A percentile compares a stretch with the other conserved stretches of the same genome.
Conservation (phyloP, 2,888 invertebrate species). For the Cecidostiba fungosa region DNA sequence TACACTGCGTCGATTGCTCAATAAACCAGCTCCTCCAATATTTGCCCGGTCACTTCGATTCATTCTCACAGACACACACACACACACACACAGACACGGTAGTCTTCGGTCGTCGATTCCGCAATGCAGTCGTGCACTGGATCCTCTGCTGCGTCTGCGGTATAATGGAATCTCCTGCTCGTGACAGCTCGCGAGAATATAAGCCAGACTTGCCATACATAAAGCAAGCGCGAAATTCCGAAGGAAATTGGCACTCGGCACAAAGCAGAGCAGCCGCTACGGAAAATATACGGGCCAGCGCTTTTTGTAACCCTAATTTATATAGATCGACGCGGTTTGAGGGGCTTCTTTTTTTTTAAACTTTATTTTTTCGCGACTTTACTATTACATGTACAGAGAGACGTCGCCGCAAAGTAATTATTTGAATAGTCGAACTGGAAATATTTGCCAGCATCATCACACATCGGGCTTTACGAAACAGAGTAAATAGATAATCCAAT, state of each 20-base stretch:
- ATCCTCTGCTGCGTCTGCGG: conserved; percentile 6
- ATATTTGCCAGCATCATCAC: conserved; percentile 17
- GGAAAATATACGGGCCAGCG: conserved; percentile 1
- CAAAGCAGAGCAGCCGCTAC: neutral
- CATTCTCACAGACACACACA: neutral
- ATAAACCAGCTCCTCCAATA: neutral
- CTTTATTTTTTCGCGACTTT: too few species aligned
- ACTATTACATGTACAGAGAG: too few species aligned
- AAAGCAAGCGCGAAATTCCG: conserved; percentile 19
- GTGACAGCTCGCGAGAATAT: conserved; percentile 14
- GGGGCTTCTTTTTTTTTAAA: neutral
- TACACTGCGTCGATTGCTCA: neutral
- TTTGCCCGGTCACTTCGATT: neutral
- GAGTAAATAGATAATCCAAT: conserved; percentile 24
- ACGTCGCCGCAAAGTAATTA: neutral
- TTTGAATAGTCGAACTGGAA: neutral
- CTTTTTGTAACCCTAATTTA: neutral
- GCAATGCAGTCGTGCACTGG: conserved; percentile 15
- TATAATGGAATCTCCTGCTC: conserved; percentile 26
- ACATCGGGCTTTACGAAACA: neutral
- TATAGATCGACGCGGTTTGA: neutral
- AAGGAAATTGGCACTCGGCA: conserved; percentile 22
- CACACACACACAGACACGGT: neutral
- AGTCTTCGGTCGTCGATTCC: conserved; percentile 5
- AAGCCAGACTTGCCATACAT: neutral